Conservation (phyloP, 2,888 invertebrate species). For the Sphaeridia pumilis region DNA sequence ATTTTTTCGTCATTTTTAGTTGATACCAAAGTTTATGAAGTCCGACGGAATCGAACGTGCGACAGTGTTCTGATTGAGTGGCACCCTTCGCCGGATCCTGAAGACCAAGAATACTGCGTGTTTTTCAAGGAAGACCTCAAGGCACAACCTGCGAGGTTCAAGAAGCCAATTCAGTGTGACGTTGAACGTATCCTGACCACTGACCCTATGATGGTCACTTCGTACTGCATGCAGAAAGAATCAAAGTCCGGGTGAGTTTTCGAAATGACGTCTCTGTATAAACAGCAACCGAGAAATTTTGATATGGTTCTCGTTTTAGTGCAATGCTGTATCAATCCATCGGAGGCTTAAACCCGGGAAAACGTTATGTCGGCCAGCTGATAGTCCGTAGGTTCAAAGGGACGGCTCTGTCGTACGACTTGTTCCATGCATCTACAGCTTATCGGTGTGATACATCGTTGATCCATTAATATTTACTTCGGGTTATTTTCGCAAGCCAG, state of each 20-base stretch:
- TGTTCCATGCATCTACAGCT: constrained; percentile 44
- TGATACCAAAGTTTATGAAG: constrained; percentile 45
- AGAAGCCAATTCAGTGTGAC: constrained; percentile 43
- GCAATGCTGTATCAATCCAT: too few species aligned
- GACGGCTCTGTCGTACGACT: constrained; percentile 48
- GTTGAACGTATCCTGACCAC: constrained; percentile 41
- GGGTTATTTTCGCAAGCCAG: too few species aligned
- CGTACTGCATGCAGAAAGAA: constrained; percentile 39
- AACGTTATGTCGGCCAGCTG: constrained; percentile 48
- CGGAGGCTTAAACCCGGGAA: constrained; percentile 45
- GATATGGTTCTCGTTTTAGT: too few species aligned
- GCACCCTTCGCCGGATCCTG: constrained; percentile 45
- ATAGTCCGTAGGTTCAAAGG: constrained; percentile 48
- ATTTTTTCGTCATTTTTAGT: constrained; percentile 22
- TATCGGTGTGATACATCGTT: constrained; percentile 35
- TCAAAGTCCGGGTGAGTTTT: constrained; percentile 11
- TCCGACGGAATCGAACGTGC: constrained; percentile 44
- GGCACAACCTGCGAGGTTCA: constrained; percentile 33
- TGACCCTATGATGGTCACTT: constrained; percentile 40
- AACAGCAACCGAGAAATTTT: too few species aligned
- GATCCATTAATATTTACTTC: too few species aligned
- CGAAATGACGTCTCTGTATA: too few species aligned
- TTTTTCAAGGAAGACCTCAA: constrained; percentile 40
- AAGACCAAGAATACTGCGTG: constrained; percentile 41
- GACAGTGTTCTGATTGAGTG: constrained; percentile 49